Evolutionary conservation across 2,888 invertebrate genomes (phyloP).

Genomic region (Nephrotoma appendiculata): DNA sequence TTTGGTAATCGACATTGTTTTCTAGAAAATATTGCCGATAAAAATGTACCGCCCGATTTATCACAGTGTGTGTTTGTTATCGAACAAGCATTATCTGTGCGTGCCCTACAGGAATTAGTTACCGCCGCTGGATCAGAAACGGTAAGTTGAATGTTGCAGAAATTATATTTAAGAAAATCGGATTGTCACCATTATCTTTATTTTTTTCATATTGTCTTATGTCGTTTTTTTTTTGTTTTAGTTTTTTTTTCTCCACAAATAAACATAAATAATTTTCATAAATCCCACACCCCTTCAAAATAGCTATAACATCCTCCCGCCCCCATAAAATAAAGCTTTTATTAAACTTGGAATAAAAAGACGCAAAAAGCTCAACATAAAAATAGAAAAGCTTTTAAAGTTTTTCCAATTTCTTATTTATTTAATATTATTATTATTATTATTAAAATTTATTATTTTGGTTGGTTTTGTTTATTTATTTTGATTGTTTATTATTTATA

Average conservation of each 20-base stretch:
- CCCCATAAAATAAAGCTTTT: neutral
- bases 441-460: neutral
- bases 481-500: neutral
- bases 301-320: neutral
- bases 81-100: slow-evolving; percentile 96
- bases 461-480: neutral
- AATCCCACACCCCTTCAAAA: neutral
- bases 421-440: neutral
- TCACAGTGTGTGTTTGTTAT: slow-evolving; percentile 98
- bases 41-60: slow-evolving; percentile 94
- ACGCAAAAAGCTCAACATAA: neutral
- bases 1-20: slow-evolving; percentile 99
- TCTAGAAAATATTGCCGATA: slow-evolving; percentile 96
- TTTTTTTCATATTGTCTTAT: neutral
- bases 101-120: slow-evolving; percentile 96
- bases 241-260: neutral
- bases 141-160: slow-evolving; percentile 43
- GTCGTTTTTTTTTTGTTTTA: neutral
- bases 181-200: neutral
- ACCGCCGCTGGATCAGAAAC: slow-evolving; percentile 89
- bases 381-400: neutral
- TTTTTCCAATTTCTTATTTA: neutral
- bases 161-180: neutral
- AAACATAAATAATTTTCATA: neutral
- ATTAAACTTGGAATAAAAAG: neutral